Evolutionary conservation across 2,797 vertebrate species (phyloP).

Genomic region (Taeniopygia guttata): DNA sequence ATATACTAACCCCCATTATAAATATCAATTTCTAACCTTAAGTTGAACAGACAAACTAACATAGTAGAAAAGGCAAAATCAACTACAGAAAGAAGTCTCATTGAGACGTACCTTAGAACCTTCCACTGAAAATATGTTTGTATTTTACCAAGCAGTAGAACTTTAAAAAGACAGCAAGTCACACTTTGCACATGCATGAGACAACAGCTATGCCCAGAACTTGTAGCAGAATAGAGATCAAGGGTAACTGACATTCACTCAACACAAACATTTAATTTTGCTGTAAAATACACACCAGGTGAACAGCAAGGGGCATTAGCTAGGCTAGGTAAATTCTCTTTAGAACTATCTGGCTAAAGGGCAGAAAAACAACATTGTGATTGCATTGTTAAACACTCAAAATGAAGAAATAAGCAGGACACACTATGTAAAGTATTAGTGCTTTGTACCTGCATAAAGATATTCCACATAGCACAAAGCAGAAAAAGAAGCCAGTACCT

Average conservation of each 20-base stretch:
- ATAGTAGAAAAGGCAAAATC: background rate
- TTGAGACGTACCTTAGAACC: background rate
- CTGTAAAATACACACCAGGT: background rate
- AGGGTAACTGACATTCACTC: background rate
- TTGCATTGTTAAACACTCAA: slow-evolving; percentile 51
- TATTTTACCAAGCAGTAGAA: background rate
- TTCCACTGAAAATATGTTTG: background rate
- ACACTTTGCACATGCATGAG: slow-evolving; percentile 22
- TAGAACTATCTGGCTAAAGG: background rate
- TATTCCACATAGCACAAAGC: background rate
- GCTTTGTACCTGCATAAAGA: background rate
- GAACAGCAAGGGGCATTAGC: background rate
- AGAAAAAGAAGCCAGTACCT: background rate
- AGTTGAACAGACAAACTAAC: background rate
- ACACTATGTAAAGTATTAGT: background rate
- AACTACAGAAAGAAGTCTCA: background rate
- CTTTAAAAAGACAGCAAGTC: background rate
- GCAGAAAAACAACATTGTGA: background rate
- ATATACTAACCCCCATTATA: background rate
- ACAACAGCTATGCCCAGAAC: background rate
- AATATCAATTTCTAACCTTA: background rate
- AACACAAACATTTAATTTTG: background rate
- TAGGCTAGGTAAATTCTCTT: background rate
- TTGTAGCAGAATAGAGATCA: background rate
- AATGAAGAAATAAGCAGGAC: slow-evolving; percentile 42